Base-by-base conservation (phyloP, 2,797 vertebrate species). In the Heteromormyrus szaboi region DNA sequence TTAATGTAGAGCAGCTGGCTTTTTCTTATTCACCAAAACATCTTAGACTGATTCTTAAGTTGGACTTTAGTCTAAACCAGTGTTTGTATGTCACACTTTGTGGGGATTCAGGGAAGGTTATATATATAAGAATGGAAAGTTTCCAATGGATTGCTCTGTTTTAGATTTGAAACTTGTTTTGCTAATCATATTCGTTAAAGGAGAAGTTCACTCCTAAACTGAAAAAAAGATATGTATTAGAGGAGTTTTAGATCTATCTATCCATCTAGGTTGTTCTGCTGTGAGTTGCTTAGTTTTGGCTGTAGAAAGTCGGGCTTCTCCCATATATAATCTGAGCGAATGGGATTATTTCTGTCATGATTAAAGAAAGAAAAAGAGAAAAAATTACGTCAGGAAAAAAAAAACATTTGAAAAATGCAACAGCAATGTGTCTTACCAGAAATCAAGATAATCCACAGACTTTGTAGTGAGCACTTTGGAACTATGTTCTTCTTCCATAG, bases 1-100 rank as follows among this genome's bases (percentile, higher is more conserved):
- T 93, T 92, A 91, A 94, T 94, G 91, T 91, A 84, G 92, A 95
- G 93, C 94, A 95, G 93, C 93, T 95, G 94, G 94, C 95, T 93
- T 95, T 96, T 96, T 91, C 33, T 76, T 14, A 76, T 14, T 12
- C 9, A 91, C 51, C 51, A 62, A 19, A 53, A 3, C 54, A 29
- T 84, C 29, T 86, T 29, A 86, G 29, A 9, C 7, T 56, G 50
- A 86, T 19, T 29, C 25, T 86, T 48, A 9, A 51, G 22, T 9
- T 79, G 37, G 37, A 79, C 72, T 79, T 79, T 79, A 37, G 72
- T 2, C 33, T 37, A 19, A 76, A 33, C 11, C 68, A 76, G 12
- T 76, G 33, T 79, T 44, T 76, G 14, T 25, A 8, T 41, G 68
- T 68, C 62, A 29, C 59, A 65, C 8, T 29, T 65, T 65, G 59